Base-by-base conservation (phyloP, 1,140 invertebrate genomes). In the Dysdera silvatica region DNA sequence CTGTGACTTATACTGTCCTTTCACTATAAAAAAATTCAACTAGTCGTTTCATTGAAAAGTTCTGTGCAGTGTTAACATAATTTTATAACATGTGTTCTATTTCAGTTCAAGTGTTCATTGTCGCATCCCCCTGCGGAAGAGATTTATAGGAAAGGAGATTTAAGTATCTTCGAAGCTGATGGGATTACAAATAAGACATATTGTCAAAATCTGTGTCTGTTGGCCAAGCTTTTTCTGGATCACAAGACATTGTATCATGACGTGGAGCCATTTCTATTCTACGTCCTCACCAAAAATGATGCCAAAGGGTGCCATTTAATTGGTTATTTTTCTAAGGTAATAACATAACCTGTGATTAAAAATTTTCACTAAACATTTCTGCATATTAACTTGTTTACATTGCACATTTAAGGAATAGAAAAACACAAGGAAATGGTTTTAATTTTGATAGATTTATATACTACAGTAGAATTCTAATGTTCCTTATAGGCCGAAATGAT, bases 201-300 rank as follows among this genome's bases (percentile, higher is more conserved):
- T 74, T 98, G 95, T 80, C 95, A 99, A 79, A 98, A 98, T 75
- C 78, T 98, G 41, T 99, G 95, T 78, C 81, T 99, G 4, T 80
- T 99, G 67, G 95, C 95, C 6, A 98, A 98, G 75, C 79, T 99
- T 24, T 99, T 98, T 78, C 80, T 99, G 10, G 95, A 99, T 77
- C 95, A 98, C 74, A 99, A 99, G 76, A 98, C 95, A 0, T 78
- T 99, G 2, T 98, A 98, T 70, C 98, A 98, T 75, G 95, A 99
- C 76, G 95, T 98, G 0, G 95, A 99, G 74, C 95, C 95, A 2
- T 99, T 99, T 76, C 79, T 98, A 0, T 99, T 98, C 77, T 98
- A 99, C 74, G 92, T 98, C 0, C 80, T 98, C 10, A 98, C 95
- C 0, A 86, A 90, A 69, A 92, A 95, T 74, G 93, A 98, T 75